phyloP scores from a whole-genome alignment of 2,888 invertebrate species.

The Leucozona laternaria region DNA sequence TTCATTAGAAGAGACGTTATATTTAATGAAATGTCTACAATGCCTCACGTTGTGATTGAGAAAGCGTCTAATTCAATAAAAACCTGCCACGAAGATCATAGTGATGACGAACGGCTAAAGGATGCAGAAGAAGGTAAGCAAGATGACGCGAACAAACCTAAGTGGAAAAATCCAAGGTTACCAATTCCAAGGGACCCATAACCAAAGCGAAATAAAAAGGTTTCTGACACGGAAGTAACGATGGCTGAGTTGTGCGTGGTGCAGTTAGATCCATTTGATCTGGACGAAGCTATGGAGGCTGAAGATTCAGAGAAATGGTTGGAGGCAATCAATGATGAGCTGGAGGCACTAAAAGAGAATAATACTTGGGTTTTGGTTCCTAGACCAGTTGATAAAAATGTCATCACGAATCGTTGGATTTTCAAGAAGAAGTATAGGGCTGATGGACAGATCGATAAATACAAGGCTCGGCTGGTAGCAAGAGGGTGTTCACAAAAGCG shows the following conservation, averaged over 20 bases:
- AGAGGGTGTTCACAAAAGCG: slow-evolving; percentile 70
- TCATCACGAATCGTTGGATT: slow-evolving; percentile 2
- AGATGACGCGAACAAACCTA: neutral
- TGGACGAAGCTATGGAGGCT: slow-evolving; percentile 57
- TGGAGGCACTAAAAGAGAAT: slow-evolving; percentile 83
- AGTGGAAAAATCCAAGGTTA: slow-evolving; percentile 42
- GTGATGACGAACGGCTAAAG: neutral
- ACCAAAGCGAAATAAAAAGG: slow-evolving; percentile 25
- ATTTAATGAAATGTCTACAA: neutral
- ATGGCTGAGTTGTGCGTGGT: slow-evolving; percentile 34
- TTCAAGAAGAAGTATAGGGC: neutral
- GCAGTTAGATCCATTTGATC: slow-evolving; percentile 42
- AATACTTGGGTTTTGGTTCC: slow-evolving; percentile 46
- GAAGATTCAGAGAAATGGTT: slow-evolving; percentile 86
- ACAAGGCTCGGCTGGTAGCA: slow-evolving; percentile 64
- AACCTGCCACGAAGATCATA: neutral
- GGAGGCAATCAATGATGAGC: slow-evolving; percentile 92
- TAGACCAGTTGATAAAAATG: slow-evolving; percentile 24
- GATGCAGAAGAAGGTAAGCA: slow-evolving; percentile 3
- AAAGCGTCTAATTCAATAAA: too few species aligned
- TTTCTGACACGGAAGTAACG: neutral
- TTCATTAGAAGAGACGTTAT: slow-evolving; percentile 5
- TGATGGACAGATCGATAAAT: slow-evolving; percentile 26
- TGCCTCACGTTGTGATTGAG: neutral
- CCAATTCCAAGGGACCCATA: slow-evolving; percentile 42